Percentiles rank a stretch among this genome's conserved stretches.
Conservation (phyloP, 2,888 invertebrate species). For the Agrypnus murinus region DNA sequence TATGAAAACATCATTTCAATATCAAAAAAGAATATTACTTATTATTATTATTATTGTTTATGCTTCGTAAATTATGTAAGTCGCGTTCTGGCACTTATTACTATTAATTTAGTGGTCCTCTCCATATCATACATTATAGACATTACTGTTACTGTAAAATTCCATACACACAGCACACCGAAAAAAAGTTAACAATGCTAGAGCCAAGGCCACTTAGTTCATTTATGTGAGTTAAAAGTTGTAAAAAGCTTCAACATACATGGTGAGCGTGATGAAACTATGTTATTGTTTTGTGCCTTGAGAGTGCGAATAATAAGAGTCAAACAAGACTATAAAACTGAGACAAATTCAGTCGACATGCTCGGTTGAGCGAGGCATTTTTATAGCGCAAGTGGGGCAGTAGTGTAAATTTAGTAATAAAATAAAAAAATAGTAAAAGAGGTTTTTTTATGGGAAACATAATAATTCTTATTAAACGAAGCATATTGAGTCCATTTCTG, state of each 20-base stretch:
- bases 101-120: neutral
- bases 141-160: slow-evolving; percentile 14
- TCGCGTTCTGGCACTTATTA: slow-evolving; percentile 1
- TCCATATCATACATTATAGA: neutral
- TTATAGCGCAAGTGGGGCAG: slow-evolving; percentile 43
- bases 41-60: neutral
- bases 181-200: slow-evolving; percentile 15
- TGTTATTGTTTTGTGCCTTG: slow-evolving; percentile 25
- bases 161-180: slow-evolving; percentile 8
- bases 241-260: slow-evolving; percentile 18
- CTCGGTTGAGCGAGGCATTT: slow-evolving; percentile 37
- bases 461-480: slow-evolving; percentile 14
- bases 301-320: slow-evolving; percentile 36
- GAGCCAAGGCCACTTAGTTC: slow-evolving; percentile 5
- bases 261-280: slow-evolving; percentile 19
- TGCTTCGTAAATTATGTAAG: neutral
- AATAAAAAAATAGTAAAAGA: slow-evolving; percentile 1
- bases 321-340: slow-evolving; percentile 30
- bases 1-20: no score
- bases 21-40: no score
- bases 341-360: slow-evolving; percentile 33
- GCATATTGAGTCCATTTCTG: slow-evolving; percentile 10
- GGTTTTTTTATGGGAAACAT: neutral
- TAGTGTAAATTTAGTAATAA: slow-evolving; percentile 35
- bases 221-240: slow-evolving; percentile 19